Conservation (phyloP, 2,888 invertebrate species). For the Drosophila histrio region DNA sequence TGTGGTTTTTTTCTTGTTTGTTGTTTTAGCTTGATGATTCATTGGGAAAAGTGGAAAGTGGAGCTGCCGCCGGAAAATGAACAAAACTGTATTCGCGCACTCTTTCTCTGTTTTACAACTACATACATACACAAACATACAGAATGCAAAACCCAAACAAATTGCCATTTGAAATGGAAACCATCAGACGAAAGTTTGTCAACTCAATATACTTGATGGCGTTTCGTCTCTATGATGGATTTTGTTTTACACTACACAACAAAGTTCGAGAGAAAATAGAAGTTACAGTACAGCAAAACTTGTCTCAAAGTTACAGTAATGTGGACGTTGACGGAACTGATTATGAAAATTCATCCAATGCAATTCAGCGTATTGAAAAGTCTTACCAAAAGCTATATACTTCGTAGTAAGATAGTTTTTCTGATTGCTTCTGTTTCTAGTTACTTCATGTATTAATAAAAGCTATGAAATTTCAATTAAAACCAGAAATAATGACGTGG, state of each 20-base stretch:
- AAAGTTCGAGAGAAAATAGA: not conserved
- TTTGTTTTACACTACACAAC: not conserved
- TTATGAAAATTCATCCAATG: not conserved
- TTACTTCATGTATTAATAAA: not conserved
- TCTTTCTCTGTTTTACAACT: slow-evolving; percentile 15
- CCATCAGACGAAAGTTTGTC: slow-evolving; percentile 50
- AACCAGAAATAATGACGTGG: not conserved
- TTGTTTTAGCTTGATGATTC: slow-evolving; percentile 68
- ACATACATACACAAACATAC: slow-evolving; percentile 13
- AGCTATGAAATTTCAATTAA: not conserved
- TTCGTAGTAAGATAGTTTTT: too few relatives aligned
- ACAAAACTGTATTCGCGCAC: slow-evolving; percentile 45
- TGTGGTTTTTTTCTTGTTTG: slow-evolving; percentile 37
- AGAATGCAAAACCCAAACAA: slow-evolving; percentile 1
- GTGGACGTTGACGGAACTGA: not conserved
- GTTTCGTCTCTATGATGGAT: slow-evolving; percentile 62
- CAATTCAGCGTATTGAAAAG: too few relatives aligned
- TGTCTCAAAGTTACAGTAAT: not conserved
- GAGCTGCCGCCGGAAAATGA: slow-evolving; percentile 57
- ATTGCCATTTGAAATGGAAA: slow-evolving; percentile 14
- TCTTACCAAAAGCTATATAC: too few relatives aligned
- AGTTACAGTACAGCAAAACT: not conserved
- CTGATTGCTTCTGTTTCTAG: too few relatives aligned
- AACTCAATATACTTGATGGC: slow-evolving; percentile 61
- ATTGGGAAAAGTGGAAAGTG: slow-evolving; percentile 65